These are phyloP conservation scores for Drosophila barbarae DNA, from an alignment of 2,888 invertebrate genomes.

Conservation along the genomic window DNA sequence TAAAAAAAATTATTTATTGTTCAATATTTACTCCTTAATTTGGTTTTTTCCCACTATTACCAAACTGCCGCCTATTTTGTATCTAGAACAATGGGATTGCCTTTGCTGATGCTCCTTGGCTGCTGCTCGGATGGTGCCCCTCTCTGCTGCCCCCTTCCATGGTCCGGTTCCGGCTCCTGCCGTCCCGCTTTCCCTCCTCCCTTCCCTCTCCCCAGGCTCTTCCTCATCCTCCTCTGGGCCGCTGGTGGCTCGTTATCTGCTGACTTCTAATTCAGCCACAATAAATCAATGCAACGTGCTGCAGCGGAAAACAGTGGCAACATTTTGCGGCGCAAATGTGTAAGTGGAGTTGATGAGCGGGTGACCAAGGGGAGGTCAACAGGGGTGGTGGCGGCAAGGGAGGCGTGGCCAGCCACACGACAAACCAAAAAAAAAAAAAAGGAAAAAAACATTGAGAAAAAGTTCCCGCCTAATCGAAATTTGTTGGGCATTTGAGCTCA, in stretches of 20 bases:
- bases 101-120: conserved; percentile 32
- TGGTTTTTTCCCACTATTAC: no score
- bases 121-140: conserved; percentile 1
- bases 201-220: conserved; percentile 16
- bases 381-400: not conserved
- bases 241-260: conserved; percentile 68
- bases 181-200: conserved; percentile 1
- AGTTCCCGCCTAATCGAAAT: conserved; percentile 68
- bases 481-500: conserved; percentile 69
- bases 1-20: no score
- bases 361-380: conserved; percentile 3
- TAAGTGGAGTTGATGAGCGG: conserved; percentile 71
- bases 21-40: no score
- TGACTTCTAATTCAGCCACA: conserved; percentile 73
- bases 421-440: conserved; percentile 42
- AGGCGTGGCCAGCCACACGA: conserved; percentile 43
- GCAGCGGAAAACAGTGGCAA: conserved; percentile 60
- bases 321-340: conserved; percentile 73
- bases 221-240: conserved; percentile 21
- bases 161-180: conserved; percentile 11
- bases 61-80: conserved; percentile 35
- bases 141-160: conserved; percentile 5
- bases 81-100: conserved; percentile 58
- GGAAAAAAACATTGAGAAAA: conserved; percentile 52
- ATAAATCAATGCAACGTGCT: conserved; percentile 75